Evolutionary conservation across 2,888 invertebrate species (phyloP).

Genomic region (Drosophila fungiperda): DNA sequence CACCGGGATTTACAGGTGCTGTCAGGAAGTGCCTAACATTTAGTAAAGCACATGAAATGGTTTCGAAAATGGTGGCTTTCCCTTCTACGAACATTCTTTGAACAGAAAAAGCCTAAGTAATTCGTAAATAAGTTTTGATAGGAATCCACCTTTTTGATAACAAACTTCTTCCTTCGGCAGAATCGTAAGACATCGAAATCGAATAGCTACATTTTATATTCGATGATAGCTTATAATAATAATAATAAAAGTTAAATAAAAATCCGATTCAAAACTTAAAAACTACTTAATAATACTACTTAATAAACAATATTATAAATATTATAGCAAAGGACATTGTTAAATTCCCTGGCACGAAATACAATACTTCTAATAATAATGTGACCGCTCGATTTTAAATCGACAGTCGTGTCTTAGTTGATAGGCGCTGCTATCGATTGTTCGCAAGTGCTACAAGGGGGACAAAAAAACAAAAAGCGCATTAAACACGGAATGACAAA

Average conservation of each 20-base stretch:
- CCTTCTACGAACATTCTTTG: constrained; percentile 16
- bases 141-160: constrained; percentile 7
- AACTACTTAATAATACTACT: not conserved
- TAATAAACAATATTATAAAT: not conserved
- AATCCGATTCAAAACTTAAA: not conserved
- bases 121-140: not conserved
- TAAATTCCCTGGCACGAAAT: not conserved
- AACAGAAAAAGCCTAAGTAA: constrained; percentile 1
- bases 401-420: not conserved
- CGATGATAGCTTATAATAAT: constrained; percentile 32
- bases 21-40: constrained; percentile 2
- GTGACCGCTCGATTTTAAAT: constrained; percentile 1
- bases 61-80: not conserved
- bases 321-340: not conserved
- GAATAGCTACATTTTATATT: not conserved
- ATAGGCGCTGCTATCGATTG: constrained; percentile 30
- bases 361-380: not conserved
- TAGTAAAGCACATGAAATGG: not conserved
- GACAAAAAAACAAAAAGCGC: constrained; percentile 23
- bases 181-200: not conserved
- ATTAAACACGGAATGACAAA: constrained; percentile 59
- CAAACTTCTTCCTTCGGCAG: not conserved
- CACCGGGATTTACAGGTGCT: not conserved
- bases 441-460: constrained; percentile 13
- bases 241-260: not conserved